Evolutionary conservation across 2,888 invertebrate genomes (phyloP).

Genomic region (Petrophora chlorosata): DNA sequence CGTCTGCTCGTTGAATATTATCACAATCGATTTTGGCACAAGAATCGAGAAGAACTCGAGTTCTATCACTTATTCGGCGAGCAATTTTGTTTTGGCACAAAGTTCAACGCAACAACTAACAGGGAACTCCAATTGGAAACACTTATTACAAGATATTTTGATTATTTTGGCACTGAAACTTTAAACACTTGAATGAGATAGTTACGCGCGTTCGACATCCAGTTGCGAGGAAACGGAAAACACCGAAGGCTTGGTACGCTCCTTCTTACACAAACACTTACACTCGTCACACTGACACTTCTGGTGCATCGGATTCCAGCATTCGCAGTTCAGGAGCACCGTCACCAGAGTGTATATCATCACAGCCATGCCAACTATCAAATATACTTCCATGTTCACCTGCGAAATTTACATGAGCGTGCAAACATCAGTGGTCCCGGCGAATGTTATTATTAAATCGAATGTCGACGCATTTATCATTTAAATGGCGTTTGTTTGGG

Average conservation of each 20-base stretch:
- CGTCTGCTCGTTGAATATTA: constrained; percentile 13
- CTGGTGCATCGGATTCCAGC: constrained; percentile 60
- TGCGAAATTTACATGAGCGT: constrained; percentile 24
- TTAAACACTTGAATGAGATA: neutral
- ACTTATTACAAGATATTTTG: too few species aligned
- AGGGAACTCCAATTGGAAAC: constrained; percentile 2
- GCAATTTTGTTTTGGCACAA: constrained; percentile 23
- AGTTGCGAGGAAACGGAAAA: constrained; percentile 65
- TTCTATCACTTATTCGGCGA: constrained; percentile 14
- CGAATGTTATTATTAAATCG: constrained; percentile 39
- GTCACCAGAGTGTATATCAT: constrained; percentile 66
- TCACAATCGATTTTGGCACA: constrained; percentile 24
- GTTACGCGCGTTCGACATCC: constrained; percentile 49
- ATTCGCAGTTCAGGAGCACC: constrained; percentile 61
- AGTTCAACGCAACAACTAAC: constrained; percentile 8
- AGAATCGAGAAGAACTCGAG: constrained; percentile 8
- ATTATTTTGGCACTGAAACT: constrained; percentile 5
- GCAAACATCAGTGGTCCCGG: constrained; percentile 44
- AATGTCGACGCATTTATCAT: constrained; percentile 56
- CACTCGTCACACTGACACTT: constrained; percentile 75
- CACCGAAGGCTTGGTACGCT: constrained; percentile 38
- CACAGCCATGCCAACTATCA: constrained; percentile 71
- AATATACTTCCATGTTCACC: constrained; percentile 70
- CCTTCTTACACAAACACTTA: constrained; percentile 51
- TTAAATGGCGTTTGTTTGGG: constrained; percentile 52